Base-by-base conservation (phyloP, 2,113 vertebrate species). In the Penelope pileata region DNA sequence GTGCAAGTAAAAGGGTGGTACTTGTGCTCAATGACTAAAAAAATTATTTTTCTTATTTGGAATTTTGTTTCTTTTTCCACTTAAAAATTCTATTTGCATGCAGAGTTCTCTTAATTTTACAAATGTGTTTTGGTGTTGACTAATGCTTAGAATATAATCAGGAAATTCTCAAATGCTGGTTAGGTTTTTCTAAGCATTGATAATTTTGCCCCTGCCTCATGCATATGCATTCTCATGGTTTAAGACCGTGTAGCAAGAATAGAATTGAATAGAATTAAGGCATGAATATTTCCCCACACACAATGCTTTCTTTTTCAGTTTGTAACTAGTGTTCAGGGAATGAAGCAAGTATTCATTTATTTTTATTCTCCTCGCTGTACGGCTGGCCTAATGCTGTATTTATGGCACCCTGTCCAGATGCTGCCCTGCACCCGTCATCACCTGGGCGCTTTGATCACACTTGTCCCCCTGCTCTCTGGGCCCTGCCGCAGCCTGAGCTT, bases 101-200 rank as follows among this genome's bases (percentile, higher is more conserved):
- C 64, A 36, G 34, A 42, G 16, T 83, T 75, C 45, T 48, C 21
- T 86, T 59, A 29, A 47, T 72, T 59, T 56, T 62, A 29, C 30
- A 53, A 15, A 62, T 62, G 27, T 63, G 1, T 24, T 73, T 67
- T 36, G 32, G 34, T 70, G 26, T 47, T 34, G 36, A 74, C 43
- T 81, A 78, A 27, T 72, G 29, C 50, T 69, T 86, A 50, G 32
- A 47, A 38, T 40, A 32, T n/a, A 64, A 62, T 42, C 13, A 21
- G 4, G 12, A 70, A 84, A 66, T 27, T 70, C 21, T 68, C 40
- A 72, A 30, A 77, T 27, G 24, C 62, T 60, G 8, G 4, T 80
- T 84, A 19, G 72, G 81, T 92, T 90, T 92, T 88, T 78, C 50
- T 64, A 69, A 85, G 30, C 36, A 47, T n/a, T 58, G 36, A 38